Conservation (phyloP, 2,888 invertebrate species). For the Trachelus troglodyta region DNA sequence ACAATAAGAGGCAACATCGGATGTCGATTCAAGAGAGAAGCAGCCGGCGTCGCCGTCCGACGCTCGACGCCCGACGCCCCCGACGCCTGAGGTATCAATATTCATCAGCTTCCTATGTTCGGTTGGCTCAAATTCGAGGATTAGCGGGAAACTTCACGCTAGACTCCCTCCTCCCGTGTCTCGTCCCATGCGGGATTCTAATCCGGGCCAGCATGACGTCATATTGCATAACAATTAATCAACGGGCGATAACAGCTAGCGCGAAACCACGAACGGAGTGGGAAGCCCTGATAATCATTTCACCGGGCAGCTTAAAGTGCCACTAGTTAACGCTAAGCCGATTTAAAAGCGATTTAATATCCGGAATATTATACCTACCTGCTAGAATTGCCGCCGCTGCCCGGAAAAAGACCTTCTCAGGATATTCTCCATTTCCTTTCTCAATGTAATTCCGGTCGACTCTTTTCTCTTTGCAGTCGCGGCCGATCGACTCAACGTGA, state of each 20-base stretch:
- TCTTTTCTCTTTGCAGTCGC: no score
- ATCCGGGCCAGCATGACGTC: constrained; percentile 64
- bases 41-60: no score
- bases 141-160: constrained; percentile 61
- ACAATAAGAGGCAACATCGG: no score
- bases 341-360: constrained; percentile 67
- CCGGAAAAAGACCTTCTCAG: not conserved
- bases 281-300: constrained; percentile 66
- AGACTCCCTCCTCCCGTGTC: constrained; percentile 12
- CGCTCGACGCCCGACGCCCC: no score
- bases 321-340: constrained; percentile 67
- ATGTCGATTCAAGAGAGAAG: no score
- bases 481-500: no score
- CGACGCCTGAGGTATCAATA: constrained; percentile 55
- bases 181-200: constrained; percentile 49
- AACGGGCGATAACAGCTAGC: constrained; percentile 64
- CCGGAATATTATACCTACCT: constrained; percentile 59
- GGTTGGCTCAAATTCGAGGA: constrained; percentile 62
- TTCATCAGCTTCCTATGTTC: constrained; percentile 66
- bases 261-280: constrained; percentile 54
- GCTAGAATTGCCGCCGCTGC: not conserved
- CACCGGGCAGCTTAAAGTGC: constrained; percentile 67
- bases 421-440: no score
- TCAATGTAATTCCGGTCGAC: no score
- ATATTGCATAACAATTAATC: constrained; percentile 68